phyloP scores from a whole-genome alignment of 2,113 vertebrate species.

The Capricornis sumatraensis region DNA sequence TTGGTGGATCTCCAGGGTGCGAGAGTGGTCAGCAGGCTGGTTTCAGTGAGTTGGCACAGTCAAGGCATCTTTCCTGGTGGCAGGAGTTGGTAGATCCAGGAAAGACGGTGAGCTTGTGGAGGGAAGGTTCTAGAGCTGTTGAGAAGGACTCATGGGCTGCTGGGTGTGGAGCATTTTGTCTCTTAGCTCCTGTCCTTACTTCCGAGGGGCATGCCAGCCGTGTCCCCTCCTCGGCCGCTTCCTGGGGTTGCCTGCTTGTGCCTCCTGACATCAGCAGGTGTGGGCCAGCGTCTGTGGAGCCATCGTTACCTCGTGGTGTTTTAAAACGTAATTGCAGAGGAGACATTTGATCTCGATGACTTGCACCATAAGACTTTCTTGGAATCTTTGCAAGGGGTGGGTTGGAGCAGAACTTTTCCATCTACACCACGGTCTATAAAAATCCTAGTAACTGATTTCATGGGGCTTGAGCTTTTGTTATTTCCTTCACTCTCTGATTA shows the following conservation, averaged over 20 bases:
- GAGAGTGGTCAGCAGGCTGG: background rate
- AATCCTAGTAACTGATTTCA: constrained; percentile 49
- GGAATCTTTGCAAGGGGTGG: constrained; percentile 54
- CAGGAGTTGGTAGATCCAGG: background rate
- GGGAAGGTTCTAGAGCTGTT: background rate
- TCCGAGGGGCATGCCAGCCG: background rate
- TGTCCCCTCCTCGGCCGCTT: background rate
- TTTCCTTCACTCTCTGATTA: constrained; percentile 54
- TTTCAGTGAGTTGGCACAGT: background rate
- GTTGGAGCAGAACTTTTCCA: constrained; percentile 53
- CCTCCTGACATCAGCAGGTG: background rate
- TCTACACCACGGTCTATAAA: constrained; percentile 53
- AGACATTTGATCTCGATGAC: constrained; percentile 38
- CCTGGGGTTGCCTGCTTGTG: background rate
- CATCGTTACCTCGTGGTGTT: background rate
- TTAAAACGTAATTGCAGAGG: constrained; percentile 11
- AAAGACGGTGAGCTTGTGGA: background rate
- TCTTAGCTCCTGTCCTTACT: background rate
- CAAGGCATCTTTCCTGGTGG: background rate
- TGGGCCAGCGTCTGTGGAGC: background rate
- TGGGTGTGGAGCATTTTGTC: background rate
- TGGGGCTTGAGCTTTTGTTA: constrained; percentile 42
- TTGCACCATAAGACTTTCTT: constrained; percentile 36
- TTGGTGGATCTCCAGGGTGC: background rate
- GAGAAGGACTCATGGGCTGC: background rate